These are phyloP conservation scores for Ambastaia sidthimunki DNA, from an alignment of 2,797 vertebrate genomes.

Conservation along the genomic window DNA sequence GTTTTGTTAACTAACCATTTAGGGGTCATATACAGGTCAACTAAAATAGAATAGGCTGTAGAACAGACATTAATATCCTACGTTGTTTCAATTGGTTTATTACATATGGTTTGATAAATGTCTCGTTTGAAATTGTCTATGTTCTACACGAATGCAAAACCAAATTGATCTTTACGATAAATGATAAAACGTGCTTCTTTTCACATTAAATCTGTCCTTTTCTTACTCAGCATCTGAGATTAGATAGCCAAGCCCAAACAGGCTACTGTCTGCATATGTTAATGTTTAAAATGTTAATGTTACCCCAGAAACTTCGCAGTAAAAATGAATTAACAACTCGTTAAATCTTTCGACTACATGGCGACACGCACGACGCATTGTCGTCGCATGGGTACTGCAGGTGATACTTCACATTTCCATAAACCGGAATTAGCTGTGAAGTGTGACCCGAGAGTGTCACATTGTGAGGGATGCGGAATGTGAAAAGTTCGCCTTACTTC, in stretches of 20 bases:
- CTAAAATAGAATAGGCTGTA: neutral
- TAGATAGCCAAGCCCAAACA: neutral
- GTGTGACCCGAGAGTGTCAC: constrained; percentile 83
- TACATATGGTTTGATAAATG: too few species aligned
- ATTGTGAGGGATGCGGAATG: constrained; percentile 74
- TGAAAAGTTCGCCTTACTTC: constrained; percentile 72
- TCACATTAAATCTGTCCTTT: neutral
- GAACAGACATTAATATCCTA: neutral
- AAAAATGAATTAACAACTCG: constrained; percentile 55
- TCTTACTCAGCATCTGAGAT: neutral
- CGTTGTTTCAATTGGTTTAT: too few species aligned
- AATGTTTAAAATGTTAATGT: constrained; percentile 24
- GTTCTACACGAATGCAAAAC: too few species aligned
- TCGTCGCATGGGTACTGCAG: constrained; percentile 61
- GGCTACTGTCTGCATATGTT: constrained; percentile 46
- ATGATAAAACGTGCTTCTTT: neutral
- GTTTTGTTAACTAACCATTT: neutral
- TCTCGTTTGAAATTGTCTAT: too few species aligned
- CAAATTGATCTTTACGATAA: neutral
- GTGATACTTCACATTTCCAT: constrained; percentile 69
- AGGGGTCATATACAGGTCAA: neutral
- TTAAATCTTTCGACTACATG: constrained; percentile 62
- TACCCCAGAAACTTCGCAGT: constrained; percentile 11
- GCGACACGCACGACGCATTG: constrained; percentile 53
- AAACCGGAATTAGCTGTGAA: constrained; percentile 86